These are phyloP conservation scores for Castor canadensis DNA, from an alignment of 2,113 vertebrate species.

Conservation along the genomic window DNA sequence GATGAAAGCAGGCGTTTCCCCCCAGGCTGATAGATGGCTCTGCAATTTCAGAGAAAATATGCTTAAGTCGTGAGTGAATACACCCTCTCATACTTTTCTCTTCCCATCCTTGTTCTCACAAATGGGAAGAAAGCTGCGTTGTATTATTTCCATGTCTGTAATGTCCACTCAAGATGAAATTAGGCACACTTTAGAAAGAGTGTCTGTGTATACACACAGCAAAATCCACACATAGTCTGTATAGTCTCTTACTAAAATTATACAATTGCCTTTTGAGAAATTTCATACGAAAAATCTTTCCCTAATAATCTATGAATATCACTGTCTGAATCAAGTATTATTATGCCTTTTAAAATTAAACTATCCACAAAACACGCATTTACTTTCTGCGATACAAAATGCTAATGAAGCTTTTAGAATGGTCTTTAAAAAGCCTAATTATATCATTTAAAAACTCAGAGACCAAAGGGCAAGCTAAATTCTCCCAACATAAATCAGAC, in stretches of 20 bases:
- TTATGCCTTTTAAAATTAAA: conserved; percentile 92
- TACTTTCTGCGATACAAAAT: conserved; percentile 92
- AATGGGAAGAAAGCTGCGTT: conserved; percentile 72
- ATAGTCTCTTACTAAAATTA: conserved; percentile 75
- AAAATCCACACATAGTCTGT: conserved; percentile 67
- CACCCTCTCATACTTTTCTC: conserved; percentile 83
- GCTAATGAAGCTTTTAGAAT: conserved; percentile 96
- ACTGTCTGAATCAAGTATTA: conserved; percentile 88
- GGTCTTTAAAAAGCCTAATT: conserved; percentile 97
- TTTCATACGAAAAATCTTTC: conserved; percentile 85
- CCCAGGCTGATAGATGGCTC: conserved; percentile 82
- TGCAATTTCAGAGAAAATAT: conserved; percentile 86
- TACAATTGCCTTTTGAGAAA: conserved; percentile 82
- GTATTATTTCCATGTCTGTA: conserved; percentile 75
- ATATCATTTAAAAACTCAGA: conserved; percentile 94
- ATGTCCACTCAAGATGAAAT: conserved; percentile 68
- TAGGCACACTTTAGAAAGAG: conserved; percentile 64
- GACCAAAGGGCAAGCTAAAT: conserved; percentile 96
- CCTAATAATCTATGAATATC: conserved; percentile 90
- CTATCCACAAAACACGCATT: conserved; percentile 89
- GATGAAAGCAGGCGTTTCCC: conserved; percentile 79
- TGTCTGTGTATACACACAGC: conserved; percentile 71
- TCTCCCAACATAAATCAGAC: conserved; percentile 96
- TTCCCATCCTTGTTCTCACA: conserved; percentile 80
- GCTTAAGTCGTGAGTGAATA: conserved; percentile 88